phyloP scores from a whole-genome alignment of 2,888 invertebrate species.

The Apamea sordens region DNA sequence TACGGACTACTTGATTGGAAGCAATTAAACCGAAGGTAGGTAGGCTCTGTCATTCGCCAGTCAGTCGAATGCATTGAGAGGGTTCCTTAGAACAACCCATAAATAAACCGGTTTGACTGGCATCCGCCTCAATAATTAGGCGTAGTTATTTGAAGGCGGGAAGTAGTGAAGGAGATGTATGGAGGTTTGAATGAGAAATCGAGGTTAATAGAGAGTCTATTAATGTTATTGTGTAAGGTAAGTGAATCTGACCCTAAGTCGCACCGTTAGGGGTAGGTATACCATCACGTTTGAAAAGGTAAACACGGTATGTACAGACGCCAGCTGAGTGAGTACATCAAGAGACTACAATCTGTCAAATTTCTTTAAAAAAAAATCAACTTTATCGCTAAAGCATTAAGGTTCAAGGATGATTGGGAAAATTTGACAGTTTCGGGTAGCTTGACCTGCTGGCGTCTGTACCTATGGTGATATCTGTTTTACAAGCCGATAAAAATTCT shows the following conservation, averaged over 20 bases:
- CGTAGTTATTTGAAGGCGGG: constrained; percentile 57
- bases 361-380: too few relatives aligned
- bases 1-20: constrained; percentile 48
- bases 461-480: not conserved
- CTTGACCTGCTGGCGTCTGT: too few relatives aligned
- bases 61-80: constrained; percentile 54
- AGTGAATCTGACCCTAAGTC: constrained; percentile 11
- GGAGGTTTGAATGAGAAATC: constrained; percentile 56
- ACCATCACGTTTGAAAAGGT: not conserved
- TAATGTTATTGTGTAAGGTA: constrained; percentile 45
- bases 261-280: not conserved
- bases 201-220: constrained; percentile 46
- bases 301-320: not conserved
- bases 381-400: too few relatives aligned
- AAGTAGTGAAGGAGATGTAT: constrained; percentile 62
- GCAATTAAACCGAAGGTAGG: constrained; percentile 57
- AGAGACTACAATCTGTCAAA: too few relatives aligned
- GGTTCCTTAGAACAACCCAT: constrained; percentile 50
- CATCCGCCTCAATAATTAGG: constrained; percentile 62
- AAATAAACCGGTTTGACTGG: constrained; percentile 64
- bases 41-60: constrained; percentile 46
- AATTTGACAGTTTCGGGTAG: too few relatives aligned
- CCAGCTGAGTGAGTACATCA: too few relatives aligned
- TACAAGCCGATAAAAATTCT: too few relatives aligned
- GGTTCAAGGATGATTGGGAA: too few relatives aligned